These are phyloP conservation scores for Lymantria dispar DNA, from an alignment of 2,888 invertebrate genomes.

Conservation along the genomic window DNA sequence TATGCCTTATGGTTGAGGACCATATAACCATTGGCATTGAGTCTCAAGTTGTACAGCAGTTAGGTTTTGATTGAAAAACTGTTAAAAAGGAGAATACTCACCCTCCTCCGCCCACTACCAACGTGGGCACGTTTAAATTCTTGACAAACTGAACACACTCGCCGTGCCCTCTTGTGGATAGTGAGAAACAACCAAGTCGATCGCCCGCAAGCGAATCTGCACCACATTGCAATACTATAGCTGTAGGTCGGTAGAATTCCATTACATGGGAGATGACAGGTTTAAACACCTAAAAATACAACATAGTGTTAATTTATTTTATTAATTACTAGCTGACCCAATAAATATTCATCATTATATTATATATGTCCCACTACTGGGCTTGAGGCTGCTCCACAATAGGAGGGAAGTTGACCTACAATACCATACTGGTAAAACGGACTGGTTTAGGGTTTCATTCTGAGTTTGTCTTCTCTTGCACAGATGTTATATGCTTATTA, in stretches of 20 bases:
- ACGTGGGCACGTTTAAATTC: slow-evolving; percentile 93
- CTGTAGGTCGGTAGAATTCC: slow-evolving; percentile 97
- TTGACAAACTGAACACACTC: slow-evolving; percentile 99
- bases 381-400: no score
- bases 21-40: no score
- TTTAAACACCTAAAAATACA: slow-evolving; percentile 89
- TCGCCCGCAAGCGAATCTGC: slow-evolving; percentile 99
- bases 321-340: not conserved
- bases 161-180: slow-evolving; percentile 97
- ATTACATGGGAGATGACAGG: slow-evolving; percentile 96
- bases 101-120: slow-evolving; percentile 92
- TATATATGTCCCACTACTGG: no score
- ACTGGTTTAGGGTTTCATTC: no score
- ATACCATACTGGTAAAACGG: no score
- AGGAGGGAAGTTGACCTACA: no score
- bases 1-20: no score
- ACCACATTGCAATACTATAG: slow-evolving; percentile 98
- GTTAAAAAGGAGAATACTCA: slow-evolving; percentile 34
- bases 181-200: slow-evolving; percentile 96
- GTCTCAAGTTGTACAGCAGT: no score
- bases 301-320: not conserved
- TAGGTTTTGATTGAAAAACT: not conserved
- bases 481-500: no score
- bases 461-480: no score
- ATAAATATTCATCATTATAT: no score